phyloP scores from a whole-genome alignment of 2,113 vertebrate species.

The Vireo altiloquus region DNA sequence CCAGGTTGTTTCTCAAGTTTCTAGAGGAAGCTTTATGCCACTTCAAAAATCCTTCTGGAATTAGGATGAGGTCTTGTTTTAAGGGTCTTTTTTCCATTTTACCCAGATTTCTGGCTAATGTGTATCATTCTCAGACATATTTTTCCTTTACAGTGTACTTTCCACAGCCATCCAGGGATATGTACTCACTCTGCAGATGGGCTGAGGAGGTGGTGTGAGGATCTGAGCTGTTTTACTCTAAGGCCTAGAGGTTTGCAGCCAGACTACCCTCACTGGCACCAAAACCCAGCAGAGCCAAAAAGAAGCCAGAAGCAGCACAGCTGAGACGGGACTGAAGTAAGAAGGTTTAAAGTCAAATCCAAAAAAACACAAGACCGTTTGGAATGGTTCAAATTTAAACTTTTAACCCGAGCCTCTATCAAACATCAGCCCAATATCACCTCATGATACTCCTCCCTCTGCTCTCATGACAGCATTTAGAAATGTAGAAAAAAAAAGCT shows the following conservation, averaged over 20 bases:
- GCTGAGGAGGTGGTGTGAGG: not conserved
- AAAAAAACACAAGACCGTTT: not conserved
- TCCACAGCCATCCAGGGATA: not conserved
- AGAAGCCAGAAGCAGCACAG: not conserved
- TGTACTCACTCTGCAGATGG: not conserved
- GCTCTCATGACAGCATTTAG: not conserved
- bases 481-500: not conserved
- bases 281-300: not conserved
- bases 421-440: not conserved
- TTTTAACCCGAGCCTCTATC: not conserved
- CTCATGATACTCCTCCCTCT: not conserved
- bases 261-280: not conserved
- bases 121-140: not conserved
- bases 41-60: conserved; percentile 11
- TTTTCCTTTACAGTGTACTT: conserved; percentile 53
- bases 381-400: not conserved
- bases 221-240: not conserved
- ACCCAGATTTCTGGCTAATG: conserved; percentile 34
- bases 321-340: not conserved
- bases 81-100: conserved; percentile 54
- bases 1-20: not conserved
- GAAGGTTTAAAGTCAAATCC: not conserved
- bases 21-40: conserved; percentile 23
- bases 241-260: not conserved
- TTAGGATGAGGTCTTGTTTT: conserved; percentile 32